A percentile compares a stretch with the other conserved stretches of the same genome.
Conservation (phyloP, 2,888 invertebrate genomes). For the Uloborus plumipes region DNA sequence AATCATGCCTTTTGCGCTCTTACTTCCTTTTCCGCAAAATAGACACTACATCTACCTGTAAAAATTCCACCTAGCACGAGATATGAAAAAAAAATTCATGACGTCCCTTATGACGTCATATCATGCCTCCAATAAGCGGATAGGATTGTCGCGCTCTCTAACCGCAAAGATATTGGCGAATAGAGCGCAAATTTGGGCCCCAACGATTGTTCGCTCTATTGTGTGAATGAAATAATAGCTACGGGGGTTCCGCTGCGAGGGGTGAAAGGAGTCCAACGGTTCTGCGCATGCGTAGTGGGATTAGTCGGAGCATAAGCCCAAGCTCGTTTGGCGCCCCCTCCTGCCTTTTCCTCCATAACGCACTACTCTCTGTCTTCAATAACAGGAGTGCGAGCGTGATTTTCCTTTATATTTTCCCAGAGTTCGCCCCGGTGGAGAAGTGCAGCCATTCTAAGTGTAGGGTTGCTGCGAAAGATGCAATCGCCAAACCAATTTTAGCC, state of each 20-base stretch:
- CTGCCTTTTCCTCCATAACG: constrained; percentile 35
- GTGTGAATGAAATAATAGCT: constrained; percentile 64
- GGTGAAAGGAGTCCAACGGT: constrained; percentile 11
- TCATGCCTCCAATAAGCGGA: constrained; percentile 55
- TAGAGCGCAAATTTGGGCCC: constrained; percentile 60
- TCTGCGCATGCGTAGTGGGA: constrained; percentile 52
- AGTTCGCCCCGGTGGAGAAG: constrained; percentile 41
- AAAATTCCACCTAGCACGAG: neutral
- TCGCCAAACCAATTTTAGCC: constrained; percentile 31
- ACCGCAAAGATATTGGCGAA: constrained; percentile 63
- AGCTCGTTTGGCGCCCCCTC: constrained; percentile 28
- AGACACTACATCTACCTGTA: too few species aligned
- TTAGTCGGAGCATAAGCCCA: constrained; percentile 61
- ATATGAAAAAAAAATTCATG: constrained; percentile 17
- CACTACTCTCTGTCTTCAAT: constrained; percentile 33
- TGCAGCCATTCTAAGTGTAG: constrained; percentile 39
- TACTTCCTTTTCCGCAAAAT: too few species aligned
- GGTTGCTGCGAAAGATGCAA: constrained; percentile 29
- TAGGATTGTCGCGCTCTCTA: constrained; percentile 44
- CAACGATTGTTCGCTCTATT: constrained; percentile 55
- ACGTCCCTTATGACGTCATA: constrained; percentile 49
- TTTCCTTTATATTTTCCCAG: constrained; percentile 58
- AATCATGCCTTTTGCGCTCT: too few species aligned
- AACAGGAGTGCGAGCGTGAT: constrained; percentile 55
- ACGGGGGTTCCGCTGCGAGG: constrained; percentile 12